Evolutionary conservation across 2,888 invertebrate species (phyloP).

Genomic region (Acanthococcus lagerstroemiae): DNA sequence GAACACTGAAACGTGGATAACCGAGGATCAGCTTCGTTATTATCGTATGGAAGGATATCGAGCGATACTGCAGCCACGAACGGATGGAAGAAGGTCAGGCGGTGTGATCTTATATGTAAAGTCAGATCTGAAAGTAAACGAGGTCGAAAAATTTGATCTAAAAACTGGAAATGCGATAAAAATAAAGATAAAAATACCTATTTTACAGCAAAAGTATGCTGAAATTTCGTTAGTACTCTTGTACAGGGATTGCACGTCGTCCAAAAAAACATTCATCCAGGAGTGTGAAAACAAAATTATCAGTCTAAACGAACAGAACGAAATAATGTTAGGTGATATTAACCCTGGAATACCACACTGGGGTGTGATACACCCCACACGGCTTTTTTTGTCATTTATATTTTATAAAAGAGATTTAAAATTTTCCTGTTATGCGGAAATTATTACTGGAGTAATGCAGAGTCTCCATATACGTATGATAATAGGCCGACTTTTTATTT

Average conservation of each 20-base stretch:
- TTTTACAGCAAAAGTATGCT: not conserved
- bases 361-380: too few species aligned
- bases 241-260: not conserved
- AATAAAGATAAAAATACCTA: not conserved
- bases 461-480: too few species aligned
- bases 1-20: not conserved
- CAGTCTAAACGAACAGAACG: not conserved
- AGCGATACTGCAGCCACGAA: not conserved
- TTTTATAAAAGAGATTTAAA: too few species aligned
- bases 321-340: not conserved
- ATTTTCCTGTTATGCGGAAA: too few species aligned
- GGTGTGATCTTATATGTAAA: not conserved
- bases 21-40: not conserved
- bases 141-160: not conserved
- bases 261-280: not conserved
- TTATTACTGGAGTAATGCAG: too few species aligned
- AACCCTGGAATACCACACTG: too few species aligned
- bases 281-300: not conserved
- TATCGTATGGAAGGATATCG: not conserved
- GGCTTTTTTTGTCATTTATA: too few species aligned
- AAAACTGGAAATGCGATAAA: not conserved
- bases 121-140: not conserved
- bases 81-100: not conserved
- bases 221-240: not conserved
- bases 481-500: too few species aligned